Evolutionary conservation across 2,113 vertebrate genomes (phyloP).

Genomic region (Genyomyrus donnyi): DNA sequence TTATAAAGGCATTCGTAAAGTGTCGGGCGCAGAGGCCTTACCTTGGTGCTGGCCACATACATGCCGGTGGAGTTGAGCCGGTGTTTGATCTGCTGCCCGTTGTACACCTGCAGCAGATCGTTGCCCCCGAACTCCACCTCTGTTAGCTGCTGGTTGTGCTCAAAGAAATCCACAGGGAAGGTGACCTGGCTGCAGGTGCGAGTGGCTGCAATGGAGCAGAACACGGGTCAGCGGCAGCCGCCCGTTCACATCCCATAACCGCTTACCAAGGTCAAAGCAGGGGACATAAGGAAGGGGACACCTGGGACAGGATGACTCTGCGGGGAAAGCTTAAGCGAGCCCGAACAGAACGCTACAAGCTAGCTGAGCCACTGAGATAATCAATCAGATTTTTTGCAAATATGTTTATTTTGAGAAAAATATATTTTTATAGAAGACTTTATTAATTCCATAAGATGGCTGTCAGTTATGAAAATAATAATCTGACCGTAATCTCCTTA

Average conservation of each 20-base stretch:
- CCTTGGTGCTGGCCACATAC: conserved; percentile 99
- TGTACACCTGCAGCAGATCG: conserved; percentile 94
- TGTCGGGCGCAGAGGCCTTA: conserved; percentile 36
- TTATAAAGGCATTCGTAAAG: no score
- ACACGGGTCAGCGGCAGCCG: background rate
- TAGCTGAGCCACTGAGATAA: background rate
- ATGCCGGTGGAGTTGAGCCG: conserved; percentile 96
- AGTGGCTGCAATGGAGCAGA: conserved; percentile 63
- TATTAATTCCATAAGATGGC: background rate
- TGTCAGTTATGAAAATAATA: background rate
- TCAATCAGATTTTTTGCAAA: background rate
- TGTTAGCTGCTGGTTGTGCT: conserved; percentile 96
- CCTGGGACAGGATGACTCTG: background rate
- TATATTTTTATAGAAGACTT: background rate
- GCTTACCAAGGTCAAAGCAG: background rate
- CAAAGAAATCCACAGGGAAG: conserved; percentile 99
- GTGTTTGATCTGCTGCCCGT: conserved; percentile 97
- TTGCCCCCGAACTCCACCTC: conserved; percentile 97
- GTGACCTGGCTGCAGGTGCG: conserved; percentile 90
- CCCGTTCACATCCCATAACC: background rate
- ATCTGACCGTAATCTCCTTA: background rate
- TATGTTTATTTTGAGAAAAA: background rate
- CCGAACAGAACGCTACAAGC: background rate
- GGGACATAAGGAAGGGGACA: background rate
- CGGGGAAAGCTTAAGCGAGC: background rate